phyloP scores from a whole-genome alignment of 2,888 invertebrate species.

The Laothoe populi region DNA sequence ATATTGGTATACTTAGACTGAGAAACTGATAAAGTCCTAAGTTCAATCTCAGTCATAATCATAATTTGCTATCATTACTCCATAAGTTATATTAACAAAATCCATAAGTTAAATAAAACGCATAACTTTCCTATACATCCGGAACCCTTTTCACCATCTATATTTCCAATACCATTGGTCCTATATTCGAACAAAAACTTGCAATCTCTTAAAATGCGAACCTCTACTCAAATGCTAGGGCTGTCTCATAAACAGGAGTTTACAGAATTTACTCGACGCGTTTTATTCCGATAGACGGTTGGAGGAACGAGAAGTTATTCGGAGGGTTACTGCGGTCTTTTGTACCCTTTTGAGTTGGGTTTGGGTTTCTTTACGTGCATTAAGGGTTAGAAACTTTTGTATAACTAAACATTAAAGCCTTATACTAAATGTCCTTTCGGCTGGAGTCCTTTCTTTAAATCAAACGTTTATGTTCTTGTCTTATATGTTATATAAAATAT shows the following conservation, averaged over 20 bases:
- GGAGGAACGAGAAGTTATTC: background rate
- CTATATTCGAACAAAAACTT: slow-evolving; percentile 18
- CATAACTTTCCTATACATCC: background rate
- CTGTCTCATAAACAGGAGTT: background rate
- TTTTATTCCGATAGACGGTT: slow-evolving; percentile 10
- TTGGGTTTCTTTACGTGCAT: background rate
- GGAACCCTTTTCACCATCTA: background rate
- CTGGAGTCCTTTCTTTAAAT: no score
- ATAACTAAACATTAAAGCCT: no score
- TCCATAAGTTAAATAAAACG: background rate
- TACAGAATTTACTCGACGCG: background rate
- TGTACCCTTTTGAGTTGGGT: slow-evolving; percentile 4
- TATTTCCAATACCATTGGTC: slow-evolving; percentile 7
- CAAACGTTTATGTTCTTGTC: no score
- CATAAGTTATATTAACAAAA: no score
- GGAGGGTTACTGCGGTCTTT: slow-evolving; percentile 4
- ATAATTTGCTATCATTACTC: no score
- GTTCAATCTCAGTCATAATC: no score
- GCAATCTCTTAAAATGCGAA: slow-evolving; percentile 13
- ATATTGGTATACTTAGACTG: no score
- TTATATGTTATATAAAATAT: no score
- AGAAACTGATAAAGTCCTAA: no score
- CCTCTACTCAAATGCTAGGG: background rate
- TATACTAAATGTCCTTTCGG: no score
- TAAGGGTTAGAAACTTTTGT: no score